These are phyloP conservation scores for Calliopsis andreniformis DNA, from an alignment of 1,140 invertebrate species.

Conservation along the genomic window DNA sequence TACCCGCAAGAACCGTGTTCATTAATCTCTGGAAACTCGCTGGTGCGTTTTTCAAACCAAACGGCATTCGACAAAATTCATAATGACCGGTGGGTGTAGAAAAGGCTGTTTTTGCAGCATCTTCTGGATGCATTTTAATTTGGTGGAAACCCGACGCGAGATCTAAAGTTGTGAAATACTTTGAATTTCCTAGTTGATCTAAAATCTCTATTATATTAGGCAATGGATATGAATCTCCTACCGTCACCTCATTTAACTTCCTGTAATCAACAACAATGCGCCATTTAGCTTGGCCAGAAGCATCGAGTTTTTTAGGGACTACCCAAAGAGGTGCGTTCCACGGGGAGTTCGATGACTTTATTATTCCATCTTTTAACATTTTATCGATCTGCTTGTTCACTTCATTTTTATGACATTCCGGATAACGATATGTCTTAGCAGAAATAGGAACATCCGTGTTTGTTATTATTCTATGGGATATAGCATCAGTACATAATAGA, in stretches of 20 bases:
- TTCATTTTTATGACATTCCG: neutral
- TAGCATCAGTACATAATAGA: too few species aligned
- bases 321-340: slow-evolving; percentile 1
- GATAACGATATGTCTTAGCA: neutral
- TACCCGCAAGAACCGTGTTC: too few species aligned
- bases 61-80: too few species aligned
- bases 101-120: too few species aligned
- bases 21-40: too few species aligned
- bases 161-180: slow-evolving; percentile 12
- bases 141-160: neutral
- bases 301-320: neutral
- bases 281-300: neutral
- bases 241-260: slow-evolving; percentile 1
- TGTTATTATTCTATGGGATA: too few species aligned
- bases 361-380: neutral
- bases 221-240: neutral
- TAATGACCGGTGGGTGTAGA: too few species aligned
- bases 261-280: neutral
- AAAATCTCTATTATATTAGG: slow-evolving; percentile 11
- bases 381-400: neutral
- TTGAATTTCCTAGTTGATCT: slow-evolving; percentile 6
- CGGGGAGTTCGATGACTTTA: neutral
- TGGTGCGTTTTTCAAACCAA: too few species aligned
- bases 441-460: neutral
- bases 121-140: neutral